Conservation (phyloP, 2,797 vertebrate species). For the Crotalus adamanteus region DNA sequence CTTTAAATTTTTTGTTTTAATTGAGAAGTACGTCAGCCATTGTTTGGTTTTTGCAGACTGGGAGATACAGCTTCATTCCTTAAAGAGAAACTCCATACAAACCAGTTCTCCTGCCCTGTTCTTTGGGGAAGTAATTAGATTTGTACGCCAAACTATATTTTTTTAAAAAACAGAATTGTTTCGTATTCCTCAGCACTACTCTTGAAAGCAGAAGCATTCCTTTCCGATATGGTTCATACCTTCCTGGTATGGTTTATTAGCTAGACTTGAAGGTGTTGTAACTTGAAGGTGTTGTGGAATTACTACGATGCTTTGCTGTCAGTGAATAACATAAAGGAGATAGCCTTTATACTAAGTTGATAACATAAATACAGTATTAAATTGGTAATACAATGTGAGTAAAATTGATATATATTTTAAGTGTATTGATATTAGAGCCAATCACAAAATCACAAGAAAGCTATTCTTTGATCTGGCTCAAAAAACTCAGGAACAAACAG, state of each 20-base stretch:
- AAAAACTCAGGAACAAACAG: not conserved
- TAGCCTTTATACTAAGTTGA: not conserved
- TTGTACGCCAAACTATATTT: not conserved
- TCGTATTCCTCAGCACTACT: not conserved
- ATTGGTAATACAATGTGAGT: not conserved
- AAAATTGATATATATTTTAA: not conserved
- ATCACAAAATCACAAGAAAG: not conserved
- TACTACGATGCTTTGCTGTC: not conserved
- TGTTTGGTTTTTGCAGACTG: not conserved
- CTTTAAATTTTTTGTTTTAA: not conserved
- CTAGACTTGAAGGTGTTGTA: not conserved
- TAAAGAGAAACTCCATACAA: not conserved
- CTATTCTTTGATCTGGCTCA: not conserved
- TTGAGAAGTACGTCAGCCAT: not conserved
- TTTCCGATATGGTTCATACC: conserved; percentile 1
- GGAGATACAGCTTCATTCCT: not conserved
- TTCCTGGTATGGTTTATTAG: conserved; percentile 13
- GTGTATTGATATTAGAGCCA: not conserved
- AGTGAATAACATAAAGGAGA: not conserved
- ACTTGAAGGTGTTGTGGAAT: not conserved
- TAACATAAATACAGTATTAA: not conserved
- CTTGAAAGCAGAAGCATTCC: not conserved
- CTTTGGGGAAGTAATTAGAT: conserved; percentile 16
- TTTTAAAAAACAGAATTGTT: not conserved
- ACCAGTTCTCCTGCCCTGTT: not conserved